phyloP scores from a whole-genome alignment of 2,113 vertebrate genomes.

The Alligator sinensis region DNA sequence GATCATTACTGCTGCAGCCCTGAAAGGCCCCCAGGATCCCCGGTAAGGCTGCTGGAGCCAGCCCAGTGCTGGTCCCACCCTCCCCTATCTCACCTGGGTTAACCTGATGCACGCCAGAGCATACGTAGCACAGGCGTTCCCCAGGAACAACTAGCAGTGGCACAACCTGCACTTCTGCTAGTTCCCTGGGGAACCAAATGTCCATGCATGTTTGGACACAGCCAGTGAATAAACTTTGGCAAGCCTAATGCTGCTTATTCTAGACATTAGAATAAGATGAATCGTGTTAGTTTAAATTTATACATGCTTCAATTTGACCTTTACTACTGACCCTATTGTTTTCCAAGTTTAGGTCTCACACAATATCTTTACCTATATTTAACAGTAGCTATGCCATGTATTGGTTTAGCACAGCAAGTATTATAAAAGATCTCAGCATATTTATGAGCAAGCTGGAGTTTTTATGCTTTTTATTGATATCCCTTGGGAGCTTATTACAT shows the following conservation, averaged over 20 bases:
- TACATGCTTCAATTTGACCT: background rate
- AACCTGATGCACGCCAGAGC: too few relatives aligned
- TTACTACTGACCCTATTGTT: background rate
- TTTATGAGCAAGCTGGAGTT: constrained; percentile 24
- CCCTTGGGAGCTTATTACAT: background rate
- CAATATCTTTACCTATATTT: background rate
- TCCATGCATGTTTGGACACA: background rate
- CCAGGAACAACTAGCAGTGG: too few relatives aligned
- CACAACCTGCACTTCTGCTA: background rate
- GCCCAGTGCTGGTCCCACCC: too few relatives aligned
- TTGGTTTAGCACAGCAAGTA: background rate
- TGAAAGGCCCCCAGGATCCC: too few relatives aligned
- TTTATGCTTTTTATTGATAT: background rate
- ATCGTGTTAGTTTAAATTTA: background rate
- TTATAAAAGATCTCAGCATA: constrained; percentile 1
- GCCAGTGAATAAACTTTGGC: background rate
- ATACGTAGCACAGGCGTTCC: too few relatives aligned
- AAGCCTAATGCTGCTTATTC: background rate
- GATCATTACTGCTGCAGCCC: too few relatives aligned
- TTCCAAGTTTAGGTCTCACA: background rate
- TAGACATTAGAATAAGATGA: background rate
- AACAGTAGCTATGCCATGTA: background rate
- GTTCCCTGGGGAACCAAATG: background rate
- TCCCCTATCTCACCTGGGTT: too few relatives aligned
- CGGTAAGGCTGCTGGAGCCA: too few relatives aligned